Evolutionary conservation across 2,797 vertebrate species (phyloP).

Genomic region (Chelonia mydas): DNA sequence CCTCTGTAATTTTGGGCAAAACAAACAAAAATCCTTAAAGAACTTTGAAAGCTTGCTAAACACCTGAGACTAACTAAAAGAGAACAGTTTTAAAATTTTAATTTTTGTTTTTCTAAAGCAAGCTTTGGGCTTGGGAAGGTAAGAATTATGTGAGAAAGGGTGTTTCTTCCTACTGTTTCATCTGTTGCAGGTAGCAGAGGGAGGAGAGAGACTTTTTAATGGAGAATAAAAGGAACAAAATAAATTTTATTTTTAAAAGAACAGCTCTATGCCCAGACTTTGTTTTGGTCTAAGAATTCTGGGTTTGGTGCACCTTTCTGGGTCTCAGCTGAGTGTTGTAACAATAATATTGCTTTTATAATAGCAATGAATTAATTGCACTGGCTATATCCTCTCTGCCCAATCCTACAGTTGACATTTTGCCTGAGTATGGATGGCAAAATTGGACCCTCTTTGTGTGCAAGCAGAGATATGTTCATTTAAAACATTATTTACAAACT

Average conservation of each 20-base stretch:
- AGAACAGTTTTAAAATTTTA: neutral
- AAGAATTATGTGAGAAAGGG: neutral
- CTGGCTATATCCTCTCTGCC: neutral
- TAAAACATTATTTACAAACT: neutral
- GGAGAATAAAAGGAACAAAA: neutral
- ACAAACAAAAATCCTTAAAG: neutral
- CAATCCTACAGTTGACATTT: neutral
- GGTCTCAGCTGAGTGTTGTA: neutral
- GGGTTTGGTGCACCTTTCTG: neutral
- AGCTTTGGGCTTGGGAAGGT: neutral
- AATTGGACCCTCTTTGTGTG: neutral
- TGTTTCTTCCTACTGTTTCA: neutral
- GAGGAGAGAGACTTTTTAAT: neutral
- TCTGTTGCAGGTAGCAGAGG: neutral
- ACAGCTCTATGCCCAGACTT: neutral
- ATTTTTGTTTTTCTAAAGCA: neutral
- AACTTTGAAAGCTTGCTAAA: neutral
- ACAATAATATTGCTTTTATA: neutral
- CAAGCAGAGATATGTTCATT: neutral
- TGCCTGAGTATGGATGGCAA: neutral
- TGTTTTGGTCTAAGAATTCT: neutral
- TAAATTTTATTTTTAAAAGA: neutral
- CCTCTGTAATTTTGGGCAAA: neutral
- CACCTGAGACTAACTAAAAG: neutral
- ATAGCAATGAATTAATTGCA: neutral